Evolutionary conservation across 2,797 vertebrate species (phyloP), one percentile per base, ranked within the genome.

Genomic region (Taeniopygia guttata): DNA sequence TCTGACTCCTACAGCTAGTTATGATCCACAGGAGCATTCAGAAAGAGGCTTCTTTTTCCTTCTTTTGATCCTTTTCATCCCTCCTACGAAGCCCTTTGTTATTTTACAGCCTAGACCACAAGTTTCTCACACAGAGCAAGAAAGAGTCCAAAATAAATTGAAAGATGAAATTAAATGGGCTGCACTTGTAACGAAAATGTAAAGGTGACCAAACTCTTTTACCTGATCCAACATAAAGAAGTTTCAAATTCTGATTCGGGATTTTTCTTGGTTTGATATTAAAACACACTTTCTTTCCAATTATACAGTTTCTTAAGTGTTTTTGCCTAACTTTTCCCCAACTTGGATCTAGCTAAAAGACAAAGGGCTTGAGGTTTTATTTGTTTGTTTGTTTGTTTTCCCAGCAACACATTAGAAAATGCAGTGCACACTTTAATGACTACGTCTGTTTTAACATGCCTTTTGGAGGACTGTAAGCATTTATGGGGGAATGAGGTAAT

Each of bases 361-460:
- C 90, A 96, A 96, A 96, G 86, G 58, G 72, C 43, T 94, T 88
- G 80, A 94, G 95, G 85, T 93, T 96, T 93, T 90, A 84, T 96
- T 97, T 96, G 69, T 95, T 96, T 96, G 87, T 95, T 96, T 96
- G 90, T 95, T 96, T 96, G 90, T 95, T 96, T 96, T 94, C 88
- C 91, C 87, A 34, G 13, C 96, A 95, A 93, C 95, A 79, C 75
- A 75, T 69, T 95, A 97, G 96, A 97, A 97, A 97, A 95, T 12
- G 69, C 84, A 95, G 82, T 6, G 70, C 96, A 96, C 95, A 87
- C 95, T 93, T 93, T 92, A 97, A 96, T 91, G 91, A 84, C 90
- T 96, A 46, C 62, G 93, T 96, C 68, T 97, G 97, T 97, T 92
- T 95, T 95, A 97, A 97, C 97, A 97, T 92, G 98, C 94, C 95